Base-by-base conservation (phyloP, 2,888 invertebrate genomes). In the Trissolcus japonicus region DNA sequence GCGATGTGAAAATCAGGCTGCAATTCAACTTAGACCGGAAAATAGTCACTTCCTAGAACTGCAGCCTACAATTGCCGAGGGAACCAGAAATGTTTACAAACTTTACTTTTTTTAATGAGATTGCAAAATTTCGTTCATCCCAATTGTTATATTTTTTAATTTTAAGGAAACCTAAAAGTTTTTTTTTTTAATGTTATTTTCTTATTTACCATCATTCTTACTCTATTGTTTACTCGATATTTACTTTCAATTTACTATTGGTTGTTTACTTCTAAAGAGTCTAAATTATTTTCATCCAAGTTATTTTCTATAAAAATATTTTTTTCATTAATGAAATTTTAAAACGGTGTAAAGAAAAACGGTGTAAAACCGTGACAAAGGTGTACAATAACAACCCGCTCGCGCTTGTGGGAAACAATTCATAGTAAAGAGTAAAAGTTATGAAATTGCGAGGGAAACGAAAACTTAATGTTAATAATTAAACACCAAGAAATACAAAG, bases 1-100 rank as follows among this genome's bases (percentile, higher is more conserved):
- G 61, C 75, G 53, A 59, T 76, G 69, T 65, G 75, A 76, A 76
- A 76, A 75, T 69, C 75, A 35, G 67, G 55, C 46, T 65, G 69
- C 50, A 69, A 69, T 75, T 63, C 14, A 62, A 25, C 65, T 57
- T 57, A 67, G 59, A 65, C 75, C 75, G 75, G 75, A 69, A 76
- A 76, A 66, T 69, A 66, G 65, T 13, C 48, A 61, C 76, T 76
- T 76, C 76, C 76, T 76, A 51, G 69, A 76, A 16, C 2, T 3
- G 69, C 56, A 50, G 55, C 60, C 35, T 55, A 55, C 61, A 67
- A 61, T 67, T 61, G 54, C 56, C 53, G 54, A 40, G 56, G 14
- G 19, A 50, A 68, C 61, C 62, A 55, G 66, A 73, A 59, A 66
- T 59, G 7, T 48, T 55, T 54, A 21, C 60, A 41, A 46, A 14